phyloP scores from a whole-genome alignment of 2,888 invertebrate genomes.

The Scaptodrosophila latifasciaeformis region DNA sequence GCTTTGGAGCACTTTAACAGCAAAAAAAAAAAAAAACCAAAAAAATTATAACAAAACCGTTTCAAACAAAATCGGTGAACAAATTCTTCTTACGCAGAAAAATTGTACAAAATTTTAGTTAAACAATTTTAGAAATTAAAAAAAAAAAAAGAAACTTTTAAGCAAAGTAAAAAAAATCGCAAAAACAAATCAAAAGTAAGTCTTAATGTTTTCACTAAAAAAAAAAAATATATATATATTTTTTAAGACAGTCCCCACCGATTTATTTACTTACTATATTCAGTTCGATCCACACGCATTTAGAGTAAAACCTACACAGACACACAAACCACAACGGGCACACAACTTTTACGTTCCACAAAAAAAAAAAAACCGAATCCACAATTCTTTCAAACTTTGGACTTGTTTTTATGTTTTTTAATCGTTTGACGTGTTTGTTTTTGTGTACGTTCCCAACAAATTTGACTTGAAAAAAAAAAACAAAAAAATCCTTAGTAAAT shows the following conservation, averaged over 20 bases:
- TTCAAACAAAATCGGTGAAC: conserved; percentile 31
- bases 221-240: neutral
- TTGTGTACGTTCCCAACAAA: conserved; percentile 15
- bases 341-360: conserved; percentile 9
- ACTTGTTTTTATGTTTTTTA: conserved; percentile 6
- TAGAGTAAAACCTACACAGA: conserved; percentile 16
- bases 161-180: conserved; percentile 43
- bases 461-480: conserved; percentile 15
- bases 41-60: conserved; percentile 24
- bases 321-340: conserved; percentile 15
- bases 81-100: conserved; percentile 48
- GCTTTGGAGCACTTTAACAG: conserved; percentile 75
- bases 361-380: no score
- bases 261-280: conserved; percentile 5
- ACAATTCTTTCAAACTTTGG: conserved; percentile 2
- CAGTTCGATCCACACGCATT: conserved; percentile 22
- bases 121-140: conserved; percentile 21
- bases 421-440: conserved; percentile 4
- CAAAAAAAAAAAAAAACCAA: conserved; percentile 41
- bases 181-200: conserved; percentile 64
- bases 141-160: conserved; percentile 32
- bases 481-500: no score
- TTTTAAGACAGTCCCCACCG: no score
- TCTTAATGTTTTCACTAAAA: conserved; percentile 46
- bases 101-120: no score